A percentile compares a stretch with the other conserved stretches of the same genome.
Conservation (phyloP, 35 echinoderm and acorn worm species). For the Lytechinus pictus region DNA sequence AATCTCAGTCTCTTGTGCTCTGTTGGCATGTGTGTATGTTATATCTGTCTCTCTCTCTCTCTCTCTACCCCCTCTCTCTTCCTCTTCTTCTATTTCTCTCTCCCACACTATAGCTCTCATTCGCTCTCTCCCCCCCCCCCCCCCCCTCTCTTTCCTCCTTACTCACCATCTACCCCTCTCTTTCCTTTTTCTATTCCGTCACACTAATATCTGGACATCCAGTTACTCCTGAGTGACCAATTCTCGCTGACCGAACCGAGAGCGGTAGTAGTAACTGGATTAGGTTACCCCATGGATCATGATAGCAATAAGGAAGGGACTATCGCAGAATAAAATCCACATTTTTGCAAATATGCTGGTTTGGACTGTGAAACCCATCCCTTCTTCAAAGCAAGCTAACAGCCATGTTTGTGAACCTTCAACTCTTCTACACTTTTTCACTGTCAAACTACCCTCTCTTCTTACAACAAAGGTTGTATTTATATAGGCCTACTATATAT, state of each 20-base stretch:
- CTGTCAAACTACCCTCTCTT: too few relatives aligned
- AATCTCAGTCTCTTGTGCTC: too few relatives aligned
- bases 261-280: not conserved
- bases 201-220: not conserved
- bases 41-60: not conserved
- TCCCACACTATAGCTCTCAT: not conserved
- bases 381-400: too few relatives aligned
- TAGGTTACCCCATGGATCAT: not conserved
- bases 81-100: not conserved
- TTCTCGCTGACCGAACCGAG: constrained; percentile 15
- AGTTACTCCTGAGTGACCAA: not conserved
- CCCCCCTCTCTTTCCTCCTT: not conserved
- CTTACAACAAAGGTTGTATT: too few relatives aligned
- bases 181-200: not conserved
- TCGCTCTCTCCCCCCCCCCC: not conserved
- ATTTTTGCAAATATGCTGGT: not conserved
- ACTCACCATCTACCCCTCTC: not conserved
- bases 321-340: not conserved
- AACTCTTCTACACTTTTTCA: too few relatives aligned
- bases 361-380: not conserved
- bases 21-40: too few relatives aligned
- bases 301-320: not conserved
- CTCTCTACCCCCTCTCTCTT: not conserved
- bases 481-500: too few relatives aligned
- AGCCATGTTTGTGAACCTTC: too few relatives aligned